These are phyloP conservation scores for Cryptotermes secundus DNA, from an alignment of 1,140 invertebrate genomes.

Conservation along the genomic window DNA sequence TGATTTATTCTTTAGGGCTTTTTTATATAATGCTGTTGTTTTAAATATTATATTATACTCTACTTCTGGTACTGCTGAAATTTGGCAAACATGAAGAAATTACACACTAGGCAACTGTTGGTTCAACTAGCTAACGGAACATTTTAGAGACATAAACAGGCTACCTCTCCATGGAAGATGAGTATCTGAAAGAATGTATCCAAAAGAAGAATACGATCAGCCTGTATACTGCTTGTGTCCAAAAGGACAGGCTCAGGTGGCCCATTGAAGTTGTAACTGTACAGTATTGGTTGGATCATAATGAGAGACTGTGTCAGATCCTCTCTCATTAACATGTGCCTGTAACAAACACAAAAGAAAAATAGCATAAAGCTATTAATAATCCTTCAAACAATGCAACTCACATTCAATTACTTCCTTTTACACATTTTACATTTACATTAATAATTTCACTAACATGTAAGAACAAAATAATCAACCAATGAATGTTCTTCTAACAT, in stretches of 20 bases:
- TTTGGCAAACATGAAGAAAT: no score
- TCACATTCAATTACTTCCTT: no score
- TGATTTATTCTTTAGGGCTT: no score
- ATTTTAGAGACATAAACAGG: neutral
- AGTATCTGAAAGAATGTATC: constrained; percentile 99
- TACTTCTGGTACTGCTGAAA: no score
- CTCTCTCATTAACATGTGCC: constrained; percentile 96
- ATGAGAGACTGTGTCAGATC: constrained; percentile 96
- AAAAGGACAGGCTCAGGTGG: constrained; percentile 96
- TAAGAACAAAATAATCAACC: no score
- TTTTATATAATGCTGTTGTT: no score
- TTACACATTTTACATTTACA: no score
- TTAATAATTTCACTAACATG: no score
- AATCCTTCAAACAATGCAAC: neutral
- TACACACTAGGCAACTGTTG: no score
- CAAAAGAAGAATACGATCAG: constrained; percentile 97
- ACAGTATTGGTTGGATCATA: constrained; percentile 99
- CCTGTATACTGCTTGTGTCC: constrained; percentile 96
- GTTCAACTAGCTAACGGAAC: no score
- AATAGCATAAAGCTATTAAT: neutral
- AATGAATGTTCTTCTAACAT: no score
- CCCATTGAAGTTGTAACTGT: constrained; percentile 97
- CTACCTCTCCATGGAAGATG: constrained; percentile 97
- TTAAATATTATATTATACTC: no score
- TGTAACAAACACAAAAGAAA: constrained; percentile 43